Conservation (phyloP, 2,113 vertebrate species). For the Brevimyrus niger region DNA sequence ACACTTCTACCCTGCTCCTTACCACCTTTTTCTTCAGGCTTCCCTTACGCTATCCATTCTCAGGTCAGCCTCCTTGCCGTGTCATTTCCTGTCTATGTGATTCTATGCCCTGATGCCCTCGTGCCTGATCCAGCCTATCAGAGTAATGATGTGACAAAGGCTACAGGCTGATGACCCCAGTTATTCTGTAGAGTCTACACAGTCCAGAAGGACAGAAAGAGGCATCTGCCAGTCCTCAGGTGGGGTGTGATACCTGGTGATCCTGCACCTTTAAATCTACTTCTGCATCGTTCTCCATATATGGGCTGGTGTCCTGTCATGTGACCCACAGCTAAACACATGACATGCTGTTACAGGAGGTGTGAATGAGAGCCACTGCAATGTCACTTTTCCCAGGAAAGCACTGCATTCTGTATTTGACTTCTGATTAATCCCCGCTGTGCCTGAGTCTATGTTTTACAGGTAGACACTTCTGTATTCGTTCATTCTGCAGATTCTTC, state of each 20-base stretch:
- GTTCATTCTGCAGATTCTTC: not conserved
- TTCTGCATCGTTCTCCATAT: conserved; percentile 59
- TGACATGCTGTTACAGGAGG: conserved; percentile 31
- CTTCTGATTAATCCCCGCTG: not conserved
- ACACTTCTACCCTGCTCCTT: not conserved
- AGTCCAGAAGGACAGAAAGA: not conserved
- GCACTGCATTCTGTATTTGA: not conserved
- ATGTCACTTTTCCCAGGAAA: not conserved
- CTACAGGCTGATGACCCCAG: not conserved
- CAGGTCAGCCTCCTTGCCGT: not conserved
- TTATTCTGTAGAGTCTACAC: not conserved
- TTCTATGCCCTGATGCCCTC: not conserved
- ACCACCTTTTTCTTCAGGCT: not conserved
- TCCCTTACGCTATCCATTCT: not conserved
- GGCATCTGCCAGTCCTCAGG: not conserved
- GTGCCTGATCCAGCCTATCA: not conserved
- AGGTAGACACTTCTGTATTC: not conserved
- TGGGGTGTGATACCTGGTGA: conserved; percentile 23
- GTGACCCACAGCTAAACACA: conserved; percentile 54
- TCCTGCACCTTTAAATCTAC: conserved; percentile 59
- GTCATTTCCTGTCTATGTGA: not conserved
- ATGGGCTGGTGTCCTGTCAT: conserved; percentile 64
- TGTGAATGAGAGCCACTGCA: not conserved
- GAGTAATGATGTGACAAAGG: not conserved
- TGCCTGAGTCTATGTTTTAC: not conserved